phyloP scores from a whole-genome alignment of 2,888 invertebrate species.

The Patella caerulea region DNA sequence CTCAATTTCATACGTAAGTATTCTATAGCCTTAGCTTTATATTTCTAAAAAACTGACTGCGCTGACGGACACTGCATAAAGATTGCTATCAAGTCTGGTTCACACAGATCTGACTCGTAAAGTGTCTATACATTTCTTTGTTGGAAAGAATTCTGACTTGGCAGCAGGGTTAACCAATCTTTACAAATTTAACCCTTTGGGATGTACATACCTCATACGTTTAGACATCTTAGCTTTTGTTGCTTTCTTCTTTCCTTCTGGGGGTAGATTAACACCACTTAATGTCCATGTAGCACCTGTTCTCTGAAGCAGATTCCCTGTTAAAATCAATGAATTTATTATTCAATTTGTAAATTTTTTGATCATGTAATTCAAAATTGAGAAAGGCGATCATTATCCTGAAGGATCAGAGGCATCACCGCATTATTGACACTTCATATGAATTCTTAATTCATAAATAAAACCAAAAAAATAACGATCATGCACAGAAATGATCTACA shows the following conservation, averaged over 20 bases:
- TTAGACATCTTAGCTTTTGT: conserved; percentile 63
- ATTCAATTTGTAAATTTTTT: too few relatives aligned
- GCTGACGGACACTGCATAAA: too few relatives aligned
- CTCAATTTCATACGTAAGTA: too few relatives aligned
- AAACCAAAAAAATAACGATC: neutral
- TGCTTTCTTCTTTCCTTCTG: conserved; percentile 58
- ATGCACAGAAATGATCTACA: too few relatives aligned
- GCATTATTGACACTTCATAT: neutral
- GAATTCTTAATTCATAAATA: neutral
- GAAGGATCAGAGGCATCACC: neutral
- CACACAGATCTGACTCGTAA: too few relatives aligned
- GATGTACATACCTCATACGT: conserved; percentile 59
- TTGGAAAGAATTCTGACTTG: too few relatives aligned
- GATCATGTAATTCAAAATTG: neutral
- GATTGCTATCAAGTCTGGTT: too few relatives aligned
- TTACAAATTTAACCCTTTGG: too few relatives aligned
- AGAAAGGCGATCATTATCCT: neutral
- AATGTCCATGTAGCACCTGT: conserved; percentile 68
- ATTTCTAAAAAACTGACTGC: too few relatives aligned
- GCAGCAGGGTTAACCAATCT: too few relatives aligned
- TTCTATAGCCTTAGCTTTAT: too few relatives aligned
- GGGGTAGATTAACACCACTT: conserved; percentile 64
- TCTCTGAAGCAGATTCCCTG: conserved; percentile 59
- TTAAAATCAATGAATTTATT: conserved; percentile 18
- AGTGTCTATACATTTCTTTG: too few relatives aligned